Evolutionary conservation across 2,888 invertebrate species (phyloP).

Genomic region (Microctonus hyperodae): DNA sequence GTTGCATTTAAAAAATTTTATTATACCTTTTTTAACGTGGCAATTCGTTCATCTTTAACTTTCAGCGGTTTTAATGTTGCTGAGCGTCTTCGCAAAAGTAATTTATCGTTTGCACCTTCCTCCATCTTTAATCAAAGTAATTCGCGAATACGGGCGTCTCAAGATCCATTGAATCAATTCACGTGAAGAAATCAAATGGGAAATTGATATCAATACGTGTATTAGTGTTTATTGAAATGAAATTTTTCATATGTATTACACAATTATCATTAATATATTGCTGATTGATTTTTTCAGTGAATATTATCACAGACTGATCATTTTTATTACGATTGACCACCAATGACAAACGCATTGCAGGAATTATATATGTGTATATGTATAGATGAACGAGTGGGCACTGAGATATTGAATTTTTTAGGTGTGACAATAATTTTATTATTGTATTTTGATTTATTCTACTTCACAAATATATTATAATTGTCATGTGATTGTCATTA

Average conservation of each 20-base stretch:
- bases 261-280: background rate
- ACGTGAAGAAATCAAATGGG: conserved; percentile 18
- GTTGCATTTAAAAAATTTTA: background rate
- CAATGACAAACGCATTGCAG: conserved; percentile 31
- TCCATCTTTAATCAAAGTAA: conserved; percentile 59
- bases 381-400: conserved; percentile 8
- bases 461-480: background rate
- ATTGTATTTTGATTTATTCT: background rate
- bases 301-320: conserved; percentile 3
- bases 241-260: background rate
- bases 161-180: conserved; percentile 25
- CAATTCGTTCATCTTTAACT: conserved; percentile 64
- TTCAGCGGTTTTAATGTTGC: conserved; percentile 59
- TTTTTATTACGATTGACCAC: conserved; percentile 28
- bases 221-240: background rate
- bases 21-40: conserved; percentile 63
- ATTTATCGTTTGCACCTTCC: conserved; percentile 57
- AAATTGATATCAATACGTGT: background rate
- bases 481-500: background rate
- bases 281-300: conserved; percentile 2
- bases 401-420: conserved; percentile 3
- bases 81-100: conserved; percentile 58
- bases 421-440: background rate
- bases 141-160: conserved; percentile 24
- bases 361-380: conserved; percentile 1